Evolutionary conservation across 2,888 invertebrate species (phyloP).

Genomic region (Morpho achilles): DNA sequence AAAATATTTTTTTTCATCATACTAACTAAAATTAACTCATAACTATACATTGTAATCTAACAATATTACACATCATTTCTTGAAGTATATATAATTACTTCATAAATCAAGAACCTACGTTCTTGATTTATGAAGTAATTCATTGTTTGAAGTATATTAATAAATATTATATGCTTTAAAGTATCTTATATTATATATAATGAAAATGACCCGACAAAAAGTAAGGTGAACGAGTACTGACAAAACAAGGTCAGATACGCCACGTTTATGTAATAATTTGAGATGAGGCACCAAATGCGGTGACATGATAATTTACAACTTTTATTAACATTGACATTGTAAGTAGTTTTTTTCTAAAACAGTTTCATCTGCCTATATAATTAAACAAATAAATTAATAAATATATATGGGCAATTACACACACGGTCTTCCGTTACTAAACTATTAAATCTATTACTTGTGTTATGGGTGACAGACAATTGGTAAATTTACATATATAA

Average conservation of each 20-base stretch:
- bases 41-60: too few species aligned
- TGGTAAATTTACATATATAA: too few species aligned
- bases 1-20: too few species aligned
- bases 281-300: conserved; percentile 30
- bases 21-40: too few species aligned
- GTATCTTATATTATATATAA: conserved; percentile 15
- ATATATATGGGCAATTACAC: too few species aligned
- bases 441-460: not conserved
- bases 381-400: not conserved
- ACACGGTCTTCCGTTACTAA: not conserved
- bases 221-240: conserved; percentile 38
- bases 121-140: too few species aligned
- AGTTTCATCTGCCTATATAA: not conserved
- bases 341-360: not conserved
- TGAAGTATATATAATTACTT: too few species aligned
- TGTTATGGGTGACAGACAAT: too few species aligned
- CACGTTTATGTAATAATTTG: conserved; percentile 51
- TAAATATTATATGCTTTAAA: conserved; percentile 1
- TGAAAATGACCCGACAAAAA: conserved; percentile 33
- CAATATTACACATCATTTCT: too few species aligned
- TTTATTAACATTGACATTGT: conserved; percentile 45
- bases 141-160: too few species aligned
- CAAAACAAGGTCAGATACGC: conserved; percentile 42
- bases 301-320: conserved; percentile 31
- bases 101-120: too few species aligned